Conservation (phyloP, 2,888 invertebrate genomes). For the Chouioia cunea region DNA sequence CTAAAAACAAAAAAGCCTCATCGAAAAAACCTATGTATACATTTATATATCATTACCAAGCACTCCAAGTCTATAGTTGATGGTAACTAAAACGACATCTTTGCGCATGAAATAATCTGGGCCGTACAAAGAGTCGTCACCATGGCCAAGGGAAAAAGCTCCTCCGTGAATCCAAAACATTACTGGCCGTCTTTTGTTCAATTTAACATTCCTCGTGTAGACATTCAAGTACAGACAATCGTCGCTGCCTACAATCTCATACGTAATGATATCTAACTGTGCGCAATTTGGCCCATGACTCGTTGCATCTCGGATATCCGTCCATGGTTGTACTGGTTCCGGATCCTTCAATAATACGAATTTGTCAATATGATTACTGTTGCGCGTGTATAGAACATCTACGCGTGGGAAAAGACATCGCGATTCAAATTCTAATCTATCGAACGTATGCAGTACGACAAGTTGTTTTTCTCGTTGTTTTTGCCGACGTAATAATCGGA, state of each 20-base stretch:
- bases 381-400: no score
- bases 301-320: slow-evolving; percentile 52
- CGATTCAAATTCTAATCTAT: no score
- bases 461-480: no score
- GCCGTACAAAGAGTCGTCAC: slow-evolving; percentile 53
- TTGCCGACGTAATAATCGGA: no score
- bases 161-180: slow-evolving; percentile 63
- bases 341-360: slow-evolving; percentile 54
- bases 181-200: slow-evolving; percentile 46
- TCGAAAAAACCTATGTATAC: no score
- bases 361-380: no score
- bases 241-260: slow-evolving; percentile 52
- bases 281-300: slow-evolving; percentile 50
- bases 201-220: slow-evolving; percentile 47
- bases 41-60: slow-evolving; percentile 51
- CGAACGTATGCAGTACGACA: no score
- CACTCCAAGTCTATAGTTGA: slow-evolving; percentile 59
- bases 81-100: slow-evolving; percentile 57
- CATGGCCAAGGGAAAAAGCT: slow-evolving; percentile 53
- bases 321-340: slow-evolving; percentile 56
- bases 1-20: no score
- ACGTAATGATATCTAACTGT: slow-evolving; percentile 40
- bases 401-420: no score
- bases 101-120: slow-evolving; percentile 59
- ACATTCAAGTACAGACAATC: slow-evolving; percentile 63